Evolutionary conservation across 2,797 vertebrate species (phyloP), one percentile per base, ranked within the genome.

Genomic region (Amblyopsis hoosieri): DNA sequence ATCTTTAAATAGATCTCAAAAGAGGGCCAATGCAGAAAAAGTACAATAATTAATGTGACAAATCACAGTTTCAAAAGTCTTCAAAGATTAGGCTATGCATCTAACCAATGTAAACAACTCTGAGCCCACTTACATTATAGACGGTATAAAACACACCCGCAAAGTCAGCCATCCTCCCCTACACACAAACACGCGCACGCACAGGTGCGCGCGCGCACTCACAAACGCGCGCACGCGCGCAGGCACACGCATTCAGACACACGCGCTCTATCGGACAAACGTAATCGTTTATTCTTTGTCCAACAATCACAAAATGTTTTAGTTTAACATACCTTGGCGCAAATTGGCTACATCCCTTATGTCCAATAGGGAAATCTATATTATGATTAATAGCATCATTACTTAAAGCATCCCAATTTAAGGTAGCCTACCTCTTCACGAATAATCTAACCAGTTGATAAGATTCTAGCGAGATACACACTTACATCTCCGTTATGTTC

Each of bases 401-500:
- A 75, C 67, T 48, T 50, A 78, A 78, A 78, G 75, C 72, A 74
- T 75, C 82, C 87, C 78, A 82, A 82, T 64, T 66, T 33, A 37
- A 64, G 71, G 73, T 64, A 60, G 60, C 62, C 23, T 29, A 29
- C 23, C 3, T 61, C 64, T 60, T 78, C 72, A 15, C 66, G 69
- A 1, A 45, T 13, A 12, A n/a, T 19, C 19, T 53, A 19, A 19
- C 19, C 19, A 53, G 17, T 63, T 13, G 15, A 17, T 12, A 60
- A 66, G 49, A 12, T 45, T 61, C 15, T 50, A 31, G 69, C 31
- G 71, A 59, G 15, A 56, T 29, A 29, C 23, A 29, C 88, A 96
- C 97, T 95, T 93, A 98, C 97, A 98, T 98, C 75, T 98, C 95
- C 59, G 95, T 97, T 92, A 99, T 95, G 86, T 97, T 97, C 90